Evolutionary conservation across 23 tunicate species (phyloP).

Genomic region (Trididemnum miniatum): DNA sequence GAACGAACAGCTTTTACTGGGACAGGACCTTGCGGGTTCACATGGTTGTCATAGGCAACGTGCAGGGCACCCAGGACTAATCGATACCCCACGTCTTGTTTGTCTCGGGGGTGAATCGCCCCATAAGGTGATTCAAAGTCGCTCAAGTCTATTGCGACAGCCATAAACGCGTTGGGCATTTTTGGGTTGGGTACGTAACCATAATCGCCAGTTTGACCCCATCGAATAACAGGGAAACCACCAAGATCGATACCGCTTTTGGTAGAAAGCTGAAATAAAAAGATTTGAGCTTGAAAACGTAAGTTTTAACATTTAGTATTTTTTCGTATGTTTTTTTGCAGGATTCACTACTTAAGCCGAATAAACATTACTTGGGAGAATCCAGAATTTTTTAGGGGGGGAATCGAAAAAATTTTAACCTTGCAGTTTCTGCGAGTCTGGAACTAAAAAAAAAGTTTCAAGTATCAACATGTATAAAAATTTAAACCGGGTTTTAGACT

Average conservation of each 20-base stretch:
- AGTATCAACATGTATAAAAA: no score
- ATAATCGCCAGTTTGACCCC: slow-evolving; percentile 77
- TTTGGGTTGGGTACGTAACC: slow-evolving; percentile 73
- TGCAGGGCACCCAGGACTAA: slow-evolving; percentile 52
- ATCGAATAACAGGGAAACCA: slow-evolving; percentile 39
- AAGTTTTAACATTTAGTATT: no score
- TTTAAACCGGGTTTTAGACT: no score
- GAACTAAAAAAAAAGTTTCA: no score
- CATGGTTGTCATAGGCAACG: slow-evolving; percentile 45
- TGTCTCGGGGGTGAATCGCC: slow-evolving; percentile 70
- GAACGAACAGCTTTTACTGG: slow-evolving; percentile 30
- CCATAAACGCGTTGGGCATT: slow-evolving; percentile 79
- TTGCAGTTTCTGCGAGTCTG: no score
- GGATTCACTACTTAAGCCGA: no score
- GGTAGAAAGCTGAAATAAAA: slow-evolving; percentile 14
- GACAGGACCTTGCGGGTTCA: slow-evolving; percentile 66
- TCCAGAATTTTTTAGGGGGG: no score
- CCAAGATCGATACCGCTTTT: background rate
- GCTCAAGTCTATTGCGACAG: slow-evolving; percentile 69
- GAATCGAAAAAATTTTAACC: no score
- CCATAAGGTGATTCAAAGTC: slow-evolving; percentile 73
- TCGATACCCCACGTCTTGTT: slow-evolving; percentile 75
- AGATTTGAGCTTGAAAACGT: background rate
- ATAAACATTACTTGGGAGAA: no score
- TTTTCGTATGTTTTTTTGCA: no score